Conservation (phyloP, 2,797 vertebrate species). For the Sebastes oblongus region DNA sequence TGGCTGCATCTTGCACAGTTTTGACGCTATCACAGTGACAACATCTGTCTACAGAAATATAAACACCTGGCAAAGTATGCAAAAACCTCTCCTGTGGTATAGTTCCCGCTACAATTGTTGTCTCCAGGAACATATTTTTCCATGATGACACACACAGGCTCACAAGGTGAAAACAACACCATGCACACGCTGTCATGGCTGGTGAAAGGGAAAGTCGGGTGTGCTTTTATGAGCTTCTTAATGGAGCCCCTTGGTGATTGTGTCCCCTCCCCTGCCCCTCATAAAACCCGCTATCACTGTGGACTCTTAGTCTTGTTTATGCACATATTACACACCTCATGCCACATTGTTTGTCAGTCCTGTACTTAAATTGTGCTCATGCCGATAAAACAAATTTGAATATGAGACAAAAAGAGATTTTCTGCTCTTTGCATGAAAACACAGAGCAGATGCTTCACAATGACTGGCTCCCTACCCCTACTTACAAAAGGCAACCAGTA, state of each 20-base stretch:
- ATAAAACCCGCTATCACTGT: background rate
- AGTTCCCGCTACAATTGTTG: background rate
- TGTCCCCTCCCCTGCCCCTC: background rate
- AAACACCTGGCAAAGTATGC: background rate
- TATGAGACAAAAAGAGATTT: background rate
- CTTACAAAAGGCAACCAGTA: background rate
- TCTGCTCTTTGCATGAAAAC: background rate
- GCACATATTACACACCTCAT: background rate
- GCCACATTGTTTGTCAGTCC: background rate
- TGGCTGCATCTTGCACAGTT: background rate
- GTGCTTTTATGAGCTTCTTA: background rate
- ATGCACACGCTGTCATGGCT: background rate
- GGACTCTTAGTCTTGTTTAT: background rate
- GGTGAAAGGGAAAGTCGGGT: background rate
- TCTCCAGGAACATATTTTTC: background rate
- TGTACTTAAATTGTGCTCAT: background rate
- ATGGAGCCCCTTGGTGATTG: background rate
- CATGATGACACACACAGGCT: background rate
- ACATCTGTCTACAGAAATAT: background rate
- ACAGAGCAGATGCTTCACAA: background rate
- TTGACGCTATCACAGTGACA: fast-evolving
- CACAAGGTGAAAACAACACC: background rate
- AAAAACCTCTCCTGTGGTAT: background rate
- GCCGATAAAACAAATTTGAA: background rate
- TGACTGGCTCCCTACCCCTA: background rate